Evolutionary conservation across 2,113 vertebrate genomes (phyloP).

Genomic region (Ovis canadensis): DNA sequence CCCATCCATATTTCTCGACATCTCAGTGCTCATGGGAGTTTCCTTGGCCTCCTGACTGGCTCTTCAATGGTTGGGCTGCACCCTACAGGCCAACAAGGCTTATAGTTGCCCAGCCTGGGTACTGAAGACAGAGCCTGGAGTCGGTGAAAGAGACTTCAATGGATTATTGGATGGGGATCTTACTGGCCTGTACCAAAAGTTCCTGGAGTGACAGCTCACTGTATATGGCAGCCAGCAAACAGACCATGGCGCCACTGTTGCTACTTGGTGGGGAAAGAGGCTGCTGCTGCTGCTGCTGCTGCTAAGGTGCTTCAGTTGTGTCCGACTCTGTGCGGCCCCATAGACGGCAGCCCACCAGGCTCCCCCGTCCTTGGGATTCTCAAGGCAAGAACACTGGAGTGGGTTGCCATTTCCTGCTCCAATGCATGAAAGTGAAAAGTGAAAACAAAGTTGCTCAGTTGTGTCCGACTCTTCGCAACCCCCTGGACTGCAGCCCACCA

Average conservation of each 20-base stretch:
- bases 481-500: neutral
- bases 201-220: neutral
- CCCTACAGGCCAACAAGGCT: neutral
- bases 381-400: neutral
- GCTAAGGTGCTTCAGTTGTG: fast-evolving
- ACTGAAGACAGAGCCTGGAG: neutral
- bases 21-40: neutral
- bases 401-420: neutral
- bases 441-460: neutral
- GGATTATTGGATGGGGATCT: neutral
- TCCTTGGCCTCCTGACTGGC: neutral
- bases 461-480: fast-evolving
- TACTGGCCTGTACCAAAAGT: neutral
- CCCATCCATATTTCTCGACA: fast-evolving
- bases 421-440: neutral
- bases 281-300: neutral
- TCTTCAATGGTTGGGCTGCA: neutral
- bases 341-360: neutral
- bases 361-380: neutral
- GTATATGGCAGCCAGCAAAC: neutral
- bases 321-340: fast-evolving
- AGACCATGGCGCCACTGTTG: no score
- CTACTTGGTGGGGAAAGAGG: neutral
- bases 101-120: neutral
- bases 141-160: neutral